Base-by-base conservation (phyloP, 2,113 vertebrate species). In the Marmota monax region DNA sequence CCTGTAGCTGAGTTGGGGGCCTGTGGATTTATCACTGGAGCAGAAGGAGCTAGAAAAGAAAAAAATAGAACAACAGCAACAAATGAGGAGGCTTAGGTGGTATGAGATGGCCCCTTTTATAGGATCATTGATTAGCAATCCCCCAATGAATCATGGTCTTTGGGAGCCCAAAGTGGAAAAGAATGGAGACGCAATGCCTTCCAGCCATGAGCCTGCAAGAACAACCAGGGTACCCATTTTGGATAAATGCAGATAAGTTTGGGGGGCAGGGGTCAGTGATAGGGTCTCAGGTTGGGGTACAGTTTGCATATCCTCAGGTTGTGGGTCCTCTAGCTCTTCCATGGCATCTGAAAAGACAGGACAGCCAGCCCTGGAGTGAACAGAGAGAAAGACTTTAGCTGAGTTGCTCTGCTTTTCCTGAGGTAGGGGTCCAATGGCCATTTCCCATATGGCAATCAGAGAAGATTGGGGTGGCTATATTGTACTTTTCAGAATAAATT, bases 1-100 rank as follows among this genome's bases (percentile, higher is more conserved):
- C 98, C 98, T 0, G 99, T 99, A 86, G 99, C 99, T 8, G 99
- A 99, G 98, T 98, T 99, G 70, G 99, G 98, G 67, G 98, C 97
- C 98, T 99, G 99, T 0, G 99, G 99, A 97, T 99, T 99, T 96
- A 99, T 99, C 25, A 99, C 99, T 11, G 99, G 99, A 27, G 99
- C 99, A 51, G 99, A 99, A n/a, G 99, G 99, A 97, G 99, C 99
- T 99, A 94, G n/a, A 97, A 14, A 25, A 80, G 7, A 10, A 65
- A 53, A 17, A 85, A 11, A 63, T 70, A 88, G 48, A 45, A 53
- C 42, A 18, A 72, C 20, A 37, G 4, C 10, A 61, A 32, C 17
- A 23, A 78, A 23, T 16, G 29, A 92, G 63, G 45, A 78, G 23
- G 0, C 22, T 10, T 22, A 0, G 18, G 23, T 32, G 51, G 22